Conservation (phyloP, 2,113 vertebrate genomes). For the Oryzias celebensis region DNA sequence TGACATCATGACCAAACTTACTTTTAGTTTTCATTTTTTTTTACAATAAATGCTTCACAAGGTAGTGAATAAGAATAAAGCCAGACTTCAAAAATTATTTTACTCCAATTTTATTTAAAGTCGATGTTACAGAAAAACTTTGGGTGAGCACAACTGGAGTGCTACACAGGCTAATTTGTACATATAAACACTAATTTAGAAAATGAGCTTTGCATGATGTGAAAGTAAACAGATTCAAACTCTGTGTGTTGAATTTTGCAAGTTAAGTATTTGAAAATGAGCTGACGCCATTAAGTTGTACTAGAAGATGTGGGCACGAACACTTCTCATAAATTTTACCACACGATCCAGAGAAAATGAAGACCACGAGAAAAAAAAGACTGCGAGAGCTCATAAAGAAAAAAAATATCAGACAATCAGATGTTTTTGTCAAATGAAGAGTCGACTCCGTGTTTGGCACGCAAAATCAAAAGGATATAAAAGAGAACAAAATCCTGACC, state of each 20-base stretch:
- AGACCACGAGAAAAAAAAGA: too few species aligned
- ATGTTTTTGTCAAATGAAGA: conserved; percentile 11
- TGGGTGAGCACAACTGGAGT: too few species aligned
- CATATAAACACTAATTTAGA: neutral
- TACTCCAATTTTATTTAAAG: too few species aligned
- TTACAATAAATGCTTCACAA: neutral
- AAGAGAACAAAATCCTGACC: conserved; percentile 27
- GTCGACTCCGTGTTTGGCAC: conserved; percentile 4
- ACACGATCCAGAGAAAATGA: too few species aligned
- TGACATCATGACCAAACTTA: neutral
- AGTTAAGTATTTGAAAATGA: neutral
- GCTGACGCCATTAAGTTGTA: neutral
- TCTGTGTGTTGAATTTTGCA: neutral
- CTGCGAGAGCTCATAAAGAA: neutral
- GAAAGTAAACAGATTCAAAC: neutral
- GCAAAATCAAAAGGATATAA: conserved; percentile 31
- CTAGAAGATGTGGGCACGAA: neutral
- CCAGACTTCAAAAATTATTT: neutral
- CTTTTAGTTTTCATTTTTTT: neutral
- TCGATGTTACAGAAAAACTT: too few species aligned
- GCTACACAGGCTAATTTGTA: too few species aligned
- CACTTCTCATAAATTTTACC: neutral
- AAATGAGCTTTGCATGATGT: neutral
- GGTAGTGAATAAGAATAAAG: neutral
- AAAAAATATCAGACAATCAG: conserved; percentile 1